Conservation (phyloP, 2,888 invertebrate genomes). For the Ceratothoa steindachneri region DNA sequence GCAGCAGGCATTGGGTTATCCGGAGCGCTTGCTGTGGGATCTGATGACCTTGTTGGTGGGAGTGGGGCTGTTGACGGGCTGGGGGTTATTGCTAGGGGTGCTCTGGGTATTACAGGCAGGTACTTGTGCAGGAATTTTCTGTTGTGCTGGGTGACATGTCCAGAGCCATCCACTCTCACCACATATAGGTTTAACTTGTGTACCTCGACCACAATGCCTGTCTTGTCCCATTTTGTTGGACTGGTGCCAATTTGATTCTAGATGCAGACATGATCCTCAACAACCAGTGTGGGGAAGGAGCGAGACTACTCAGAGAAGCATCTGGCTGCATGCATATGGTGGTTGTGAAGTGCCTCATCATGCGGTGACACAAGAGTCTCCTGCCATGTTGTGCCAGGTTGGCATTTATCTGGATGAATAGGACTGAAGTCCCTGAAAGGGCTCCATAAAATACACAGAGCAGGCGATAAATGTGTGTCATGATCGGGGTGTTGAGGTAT, state of each 20-base stretch:
- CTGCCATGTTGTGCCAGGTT: too few species aligned
- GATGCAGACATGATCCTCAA: constrained; percentile 2
- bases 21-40: too few species aligned
- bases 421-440: too few species aligned
- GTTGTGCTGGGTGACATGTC: constrained; percentile 8
- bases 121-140: not conserved
- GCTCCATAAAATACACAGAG: too few species aligned
- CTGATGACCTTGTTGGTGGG: too few species aligned
- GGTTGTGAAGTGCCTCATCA: constrained; percentile 14
- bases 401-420: too few species aligned
- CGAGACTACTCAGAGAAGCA: constrained; percentile 3
- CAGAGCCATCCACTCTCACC: constrained; percentile 18
- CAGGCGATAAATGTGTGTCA: too few species aligned
- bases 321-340: too few species aligned
- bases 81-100: constrained; percentile 6
- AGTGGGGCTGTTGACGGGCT: not conserved
- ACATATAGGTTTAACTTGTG: constrained; percentile 19
- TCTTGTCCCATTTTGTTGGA: constrained; percentile 17
- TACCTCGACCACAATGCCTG: constrained; percentile 17
- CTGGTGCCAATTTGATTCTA: constrained; percentile 19
- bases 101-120: not conserved
- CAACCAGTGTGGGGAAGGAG: not conserved
- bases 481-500: too few species aligned
- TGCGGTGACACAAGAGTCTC: too few species aligned
- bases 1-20: too few species aligned